Evolutionary conservation across 2,113 vertebrate genomes (phyloP).

Genomic region (Verasper variegatus): DNA sequence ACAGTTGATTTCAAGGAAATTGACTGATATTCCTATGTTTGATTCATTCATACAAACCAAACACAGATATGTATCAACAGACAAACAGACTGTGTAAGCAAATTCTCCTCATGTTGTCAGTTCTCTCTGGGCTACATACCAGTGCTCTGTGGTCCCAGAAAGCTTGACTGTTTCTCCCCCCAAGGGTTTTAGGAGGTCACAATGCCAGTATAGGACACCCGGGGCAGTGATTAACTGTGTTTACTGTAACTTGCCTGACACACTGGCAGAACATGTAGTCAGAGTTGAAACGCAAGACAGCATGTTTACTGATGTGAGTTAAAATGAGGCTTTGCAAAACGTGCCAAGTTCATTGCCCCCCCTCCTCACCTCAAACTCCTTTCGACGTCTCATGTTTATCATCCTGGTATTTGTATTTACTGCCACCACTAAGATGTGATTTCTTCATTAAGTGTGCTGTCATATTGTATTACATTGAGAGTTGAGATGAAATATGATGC

Average conservation of each 20-base stretch:
- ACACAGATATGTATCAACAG: neutral
- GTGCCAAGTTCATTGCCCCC: neutral
- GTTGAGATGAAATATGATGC: neutral
- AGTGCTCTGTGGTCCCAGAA: neutral
- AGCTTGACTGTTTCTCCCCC: neutral
- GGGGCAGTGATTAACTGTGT: constrained; percentile 27
- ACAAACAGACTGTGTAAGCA: neutral
- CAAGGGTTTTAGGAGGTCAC: constrained; percentile 3
- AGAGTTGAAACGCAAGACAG: constrained; percentile 43
- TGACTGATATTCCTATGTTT: too few relatives aligned
- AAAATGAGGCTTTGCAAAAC: constrained; percentile 12
- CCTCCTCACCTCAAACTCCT: neutral
- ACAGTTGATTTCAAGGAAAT: too few relatives aligned
- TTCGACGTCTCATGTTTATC: constrained; percentile 4
- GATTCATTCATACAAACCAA: neutral
- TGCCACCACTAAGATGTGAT: constrained; percentile 28
- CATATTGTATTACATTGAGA: constrained; percentile 27
- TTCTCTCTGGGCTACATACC: neutral
- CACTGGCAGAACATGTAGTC: constrained; percentile 12
- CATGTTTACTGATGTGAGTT: constrained; percentile 62
- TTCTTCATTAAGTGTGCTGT: neutral
- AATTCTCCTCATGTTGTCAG: neutral
- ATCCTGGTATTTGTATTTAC: constrained; percentile 27
- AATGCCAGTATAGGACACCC: neutral
- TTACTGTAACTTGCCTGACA: constrained; percentile 57